Conservation (phyloP, 2,113 vertebrate species). For the Onychostruthus taczanowskii region DNA sequence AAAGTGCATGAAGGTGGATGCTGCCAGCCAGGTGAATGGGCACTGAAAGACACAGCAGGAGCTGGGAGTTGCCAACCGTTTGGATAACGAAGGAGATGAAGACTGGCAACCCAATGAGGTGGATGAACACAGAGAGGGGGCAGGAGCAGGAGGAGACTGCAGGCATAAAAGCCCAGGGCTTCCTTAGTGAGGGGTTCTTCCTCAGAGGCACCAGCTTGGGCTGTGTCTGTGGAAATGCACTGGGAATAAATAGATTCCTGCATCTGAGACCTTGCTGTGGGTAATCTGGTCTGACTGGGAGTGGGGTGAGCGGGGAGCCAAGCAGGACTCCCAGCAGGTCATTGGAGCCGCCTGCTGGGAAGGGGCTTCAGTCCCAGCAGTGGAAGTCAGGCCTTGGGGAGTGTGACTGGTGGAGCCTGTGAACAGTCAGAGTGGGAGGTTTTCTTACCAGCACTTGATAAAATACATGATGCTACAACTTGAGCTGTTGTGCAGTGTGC, state of each 20-base stretch:
- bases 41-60: neutral
- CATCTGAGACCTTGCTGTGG: rapidly evolving
- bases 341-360: rapidly evolving
- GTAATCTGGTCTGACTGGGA: neutral
- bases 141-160: neutral
- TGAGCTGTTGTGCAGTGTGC: neutral
- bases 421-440: neutral
- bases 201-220: rapidly evolving
- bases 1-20: no score
- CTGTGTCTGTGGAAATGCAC: rapidly evolving
- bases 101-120: rapidly evolving
- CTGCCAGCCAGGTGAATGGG: neutral
- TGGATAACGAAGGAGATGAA: neutral
- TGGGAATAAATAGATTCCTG: neutral
- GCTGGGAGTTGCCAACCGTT: rapidly evolving
- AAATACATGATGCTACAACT: neutral
- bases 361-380: rapidly evolving
- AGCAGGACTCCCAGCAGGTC: rapidly evolving
- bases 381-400: neutral
- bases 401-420: rapidly evolving
- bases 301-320: neutral
- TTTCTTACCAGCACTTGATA: neutral
- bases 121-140: rapidly evolving
- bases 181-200: neutral
- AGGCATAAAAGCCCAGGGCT: rapidly evolving